These are phyloP conservation scores for Strongylocentrotus purpuratus DNA, from an alignment of 35 echinoderm and acorn worm genomes.

Conservation along the genomic window DNA sequence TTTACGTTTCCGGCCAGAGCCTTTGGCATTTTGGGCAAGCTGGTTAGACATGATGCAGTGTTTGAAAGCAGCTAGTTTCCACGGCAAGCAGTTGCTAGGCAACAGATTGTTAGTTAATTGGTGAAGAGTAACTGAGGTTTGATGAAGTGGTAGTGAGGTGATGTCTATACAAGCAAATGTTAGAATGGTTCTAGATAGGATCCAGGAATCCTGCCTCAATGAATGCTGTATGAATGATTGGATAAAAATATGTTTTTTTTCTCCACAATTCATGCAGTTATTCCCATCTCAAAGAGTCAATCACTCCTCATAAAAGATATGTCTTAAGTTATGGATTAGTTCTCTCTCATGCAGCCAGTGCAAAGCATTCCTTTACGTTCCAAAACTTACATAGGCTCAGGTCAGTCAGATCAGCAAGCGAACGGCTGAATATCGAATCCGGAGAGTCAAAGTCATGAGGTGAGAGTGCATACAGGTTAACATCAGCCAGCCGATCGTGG, in stretches of 20 bases:
- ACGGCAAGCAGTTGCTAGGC: neutral
- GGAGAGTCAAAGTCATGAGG: conserved; percentile 91
- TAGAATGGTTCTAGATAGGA: neutral
- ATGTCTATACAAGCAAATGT: neutral
- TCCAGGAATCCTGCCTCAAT: conserved; percentile 4
- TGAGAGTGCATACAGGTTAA: conserved; percentile 82
- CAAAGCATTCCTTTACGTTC: conserved; percentile 31
- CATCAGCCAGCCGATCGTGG: conserved; percentile 86
- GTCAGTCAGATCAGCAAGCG: conserved; percentile 91
- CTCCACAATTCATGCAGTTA: conserved; percentile 40
- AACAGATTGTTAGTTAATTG: conserved; percentile 31
- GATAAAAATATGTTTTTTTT: neutral
- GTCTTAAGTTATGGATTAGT: neutral
- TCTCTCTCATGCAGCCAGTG: conserved; percentile 40
- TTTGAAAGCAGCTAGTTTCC: neutral
- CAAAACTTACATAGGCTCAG: conserved; percentile 86
- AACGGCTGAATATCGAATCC: conserved; percentile 83
- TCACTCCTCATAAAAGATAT: neutral
- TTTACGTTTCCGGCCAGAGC: conserved; percentile 29
- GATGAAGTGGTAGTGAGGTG: neutral
- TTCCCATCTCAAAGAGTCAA: neutral
- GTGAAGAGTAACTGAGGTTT: neutral
- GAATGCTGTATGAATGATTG: conserved; percentile 10
- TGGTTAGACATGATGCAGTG: conserved; percentile 39
- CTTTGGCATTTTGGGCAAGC: conserved; percentile 32